These are phyloP conservation scores for Amorpha juglandis DNA, from an alignment of 2,888 invertebrate species.

Conservation along the genomic window DNA sequence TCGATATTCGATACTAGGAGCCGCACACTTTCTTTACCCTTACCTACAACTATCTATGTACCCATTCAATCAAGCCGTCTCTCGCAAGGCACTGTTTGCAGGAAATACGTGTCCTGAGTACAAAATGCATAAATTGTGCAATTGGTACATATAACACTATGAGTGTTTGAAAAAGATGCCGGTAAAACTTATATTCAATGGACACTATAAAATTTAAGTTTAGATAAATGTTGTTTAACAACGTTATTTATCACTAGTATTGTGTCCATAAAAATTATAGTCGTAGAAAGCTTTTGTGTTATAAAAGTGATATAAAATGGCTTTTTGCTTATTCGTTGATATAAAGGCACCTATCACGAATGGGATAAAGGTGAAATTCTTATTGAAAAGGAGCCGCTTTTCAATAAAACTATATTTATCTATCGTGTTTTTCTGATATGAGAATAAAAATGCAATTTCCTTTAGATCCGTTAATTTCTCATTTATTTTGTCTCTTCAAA, in stretches of 20 bases:
- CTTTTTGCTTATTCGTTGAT: conserved; percentile 4
- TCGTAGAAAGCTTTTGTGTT: conserved; percentile 6
- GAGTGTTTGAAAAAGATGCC: conserved; percentile 15
- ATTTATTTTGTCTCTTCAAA: too few species aligned
- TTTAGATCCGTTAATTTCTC: too few species aligned
- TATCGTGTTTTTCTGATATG: too few species aligned
- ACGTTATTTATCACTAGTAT: background rate
- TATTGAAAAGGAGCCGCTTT: too few species aligned
- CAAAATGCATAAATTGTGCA: conserved; percentile 36
- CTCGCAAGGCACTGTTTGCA: conserved; percentile 42
- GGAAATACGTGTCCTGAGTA: conserved; percentile 41
- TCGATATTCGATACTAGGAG: conserved; percentile 9
- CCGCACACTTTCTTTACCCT: conserved; percentile 16
- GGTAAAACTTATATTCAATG: background rate
- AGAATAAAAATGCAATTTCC: too few species aligned
- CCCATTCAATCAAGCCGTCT: conserved; percentile 28
- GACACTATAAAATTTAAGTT: background rate
- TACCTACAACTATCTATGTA: conserved; percentile 22
- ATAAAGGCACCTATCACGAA: conserved; percentile 9
- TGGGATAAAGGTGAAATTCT: background rate
- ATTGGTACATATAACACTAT: conserved; percentile 17
- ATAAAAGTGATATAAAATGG: background rate
- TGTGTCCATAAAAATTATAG: background rate
- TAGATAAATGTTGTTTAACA: background rate
- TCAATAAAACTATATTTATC: too few species aligned